phyloP scores from a whole-genome alignment of 1,140 invertebrate species.

The Protaetia brevitarsis region DNA sequence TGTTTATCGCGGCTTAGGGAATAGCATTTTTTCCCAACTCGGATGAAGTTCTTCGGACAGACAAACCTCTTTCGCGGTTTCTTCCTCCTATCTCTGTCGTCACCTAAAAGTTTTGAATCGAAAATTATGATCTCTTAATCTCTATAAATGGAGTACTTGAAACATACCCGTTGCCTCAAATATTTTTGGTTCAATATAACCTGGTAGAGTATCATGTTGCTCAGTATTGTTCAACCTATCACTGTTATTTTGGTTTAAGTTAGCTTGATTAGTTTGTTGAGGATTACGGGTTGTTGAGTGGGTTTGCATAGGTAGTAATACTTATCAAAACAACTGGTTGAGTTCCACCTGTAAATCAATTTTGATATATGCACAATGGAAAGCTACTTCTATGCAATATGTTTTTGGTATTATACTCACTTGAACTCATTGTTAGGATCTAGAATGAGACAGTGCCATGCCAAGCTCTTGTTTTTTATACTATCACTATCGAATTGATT shows the following conservation, averaged over 20 bases:
- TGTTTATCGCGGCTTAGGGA: not conserved
- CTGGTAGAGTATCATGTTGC: slow-evolving; percentile 9
- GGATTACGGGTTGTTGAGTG: not conserved
- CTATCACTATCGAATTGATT: not conserved
- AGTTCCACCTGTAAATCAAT: slow-evolving; percentile 17
- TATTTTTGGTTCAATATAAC: slow-evolving; percentile 16
- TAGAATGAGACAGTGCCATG: slow-evolving; percentile 9
- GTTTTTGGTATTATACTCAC: not conserved
- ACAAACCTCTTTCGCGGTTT: not conserved
- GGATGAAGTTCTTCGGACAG: not conserved
- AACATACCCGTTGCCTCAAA: no score
- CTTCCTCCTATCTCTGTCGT: not conserved
- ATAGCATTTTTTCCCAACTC: not conserved
- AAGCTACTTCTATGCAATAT: not conserved
- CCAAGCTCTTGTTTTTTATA: not conserved
- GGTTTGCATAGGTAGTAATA: slow-evolving; percentile 15
- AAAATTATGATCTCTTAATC: not conserved
- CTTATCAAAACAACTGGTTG: not conserved
- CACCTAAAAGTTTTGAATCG: not conserved
- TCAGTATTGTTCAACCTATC: slow-evolving; percentile 4
- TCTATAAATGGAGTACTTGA: not conserved
- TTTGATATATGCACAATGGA: no score
- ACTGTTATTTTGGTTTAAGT: not conserved
- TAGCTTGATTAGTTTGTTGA: not conserved
- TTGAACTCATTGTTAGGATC: slow-evolving; percentile 4